Percentiles rank a stretch among this genome's conserved stretches.
phyloP scores from a whole-genome alignment of 2,888 invertebrate species.

The Caenorhabditis sinica region DNA sequence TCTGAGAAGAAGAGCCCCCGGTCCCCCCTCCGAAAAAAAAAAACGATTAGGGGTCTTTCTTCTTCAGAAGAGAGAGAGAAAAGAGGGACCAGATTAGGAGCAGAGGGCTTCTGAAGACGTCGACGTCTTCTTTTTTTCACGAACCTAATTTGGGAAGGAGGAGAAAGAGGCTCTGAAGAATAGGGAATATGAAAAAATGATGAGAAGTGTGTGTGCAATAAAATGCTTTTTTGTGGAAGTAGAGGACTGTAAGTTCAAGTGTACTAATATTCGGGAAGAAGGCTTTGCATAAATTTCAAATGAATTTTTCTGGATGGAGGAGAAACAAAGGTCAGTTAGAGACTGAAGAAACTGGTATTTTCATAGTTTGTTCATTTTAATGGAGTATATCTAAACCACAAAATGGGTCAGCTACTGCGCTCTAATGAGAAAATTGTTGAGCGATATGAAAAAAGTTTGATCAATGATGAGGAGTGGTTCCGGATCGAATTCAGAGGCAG shows the following conservation, averaged over 20 bases:
- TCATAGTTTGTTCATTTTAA: constrained; percentile 9
- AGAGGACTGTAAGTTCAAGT: not conserved
- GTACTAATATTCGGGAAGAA: not conserved
- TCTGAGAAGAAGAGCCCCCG: too few relatives aligned
- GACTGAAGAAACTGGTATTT: constrained; percentile 2
- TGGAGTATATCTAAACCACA: not conserved
- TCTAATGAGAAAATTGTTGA: too few relatives aligned
- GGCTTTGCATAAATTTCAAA: constrained; percentile 1
- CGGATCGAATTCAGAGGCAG: too few relatives aligned
- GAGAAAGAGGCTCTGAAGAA: not conserved
- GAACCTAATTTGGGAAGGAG: constrained; percentile 50
- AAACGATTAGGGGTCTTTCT: constrained; percentile 49
- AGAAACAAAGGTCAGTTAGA: not conserved
- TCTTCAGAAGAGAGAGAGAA: not conserved
- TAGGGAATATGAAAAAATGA: constrained; percentile 15
- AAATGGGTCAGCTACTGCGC: not conserved
- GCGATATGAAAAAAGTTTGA: too few relatives aligned
- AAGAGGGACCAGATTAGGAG: constrained; percentile 11
- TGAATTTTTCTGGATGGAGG: too few relatives aligned
- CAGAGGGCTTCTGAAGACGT: constrained; percentile 32
- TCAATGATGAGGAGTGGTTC: too few relatives aligned
- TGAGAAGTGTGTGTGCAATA: not conserved
- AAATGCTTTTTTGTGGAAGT: not conserved
- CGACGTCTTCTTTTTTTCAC: constrained; percentile 20
- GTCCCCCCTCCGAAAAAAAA: constrained; percentile 16